These are phyloP conservation scores for Gadus chalcogrammus DNA, from an alignment of 2,113 vertebrate genomes.

Conservation along the genomic window DNA sequence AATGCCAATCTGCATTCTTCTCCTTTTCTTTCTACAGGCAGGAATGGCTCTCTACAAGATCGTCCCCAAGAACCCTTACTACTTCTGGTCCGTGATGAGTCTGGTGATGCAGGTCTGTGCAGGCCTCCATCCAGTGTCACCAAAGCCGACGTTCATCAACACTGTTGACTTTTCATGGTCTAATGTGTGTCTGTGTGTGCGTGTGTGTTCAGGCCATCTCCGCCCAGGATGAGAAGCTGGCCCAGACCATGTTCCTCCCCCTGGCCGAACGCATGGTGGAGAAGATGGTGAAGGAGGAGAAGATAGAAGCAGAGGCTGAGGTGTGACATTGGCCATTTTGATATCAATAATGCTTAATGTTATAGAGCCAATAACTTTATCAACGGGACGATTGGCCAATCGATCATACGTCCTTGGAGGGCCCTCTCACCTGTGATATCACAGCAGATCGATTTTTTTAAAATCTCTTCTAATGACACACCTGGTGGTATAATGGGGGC, in stretches of 20 bases:
- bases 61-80: conserved; percentile 97
- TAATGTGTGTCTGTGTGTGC: background rate
- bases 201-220: conserved; percentile 86
- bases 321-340: conserved; percentile 51
- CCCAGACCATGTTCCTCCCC: conserved; percentile 97
- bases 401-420: too few species aligned
- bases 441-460: background rate
- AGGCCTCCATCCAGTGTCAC: background rate
- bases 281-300: conserved; percentile 99
- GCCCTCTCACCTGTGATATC: background rate
- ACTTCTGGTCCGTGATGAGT: conserved; percentile 99
- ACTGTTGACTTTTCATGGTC: background rate
- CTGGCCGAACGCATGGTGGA: conserved; percentile 98
- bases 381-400: too few species aligned
- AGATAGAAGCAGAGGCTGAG: conserved; percentile 99
- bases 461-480: background rate
- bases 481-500: background rate
- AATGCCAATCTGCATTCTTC: background rate
- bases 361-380: too few species aligned
- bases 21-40: conserved; percentile 71
- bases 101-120: conserved; percentile 94
- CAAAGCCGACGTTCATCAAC: background rate
- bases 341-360: too few species aligned
- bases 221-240: conserved; percentile 93
- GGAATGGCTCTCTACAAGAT: conserved; percentile 99